These are phyloP conservation scores for Pterobdella sp. DNA, from an alignment of 2,888 invertebrate genomes.

Conservation along the genomic window DNA sequence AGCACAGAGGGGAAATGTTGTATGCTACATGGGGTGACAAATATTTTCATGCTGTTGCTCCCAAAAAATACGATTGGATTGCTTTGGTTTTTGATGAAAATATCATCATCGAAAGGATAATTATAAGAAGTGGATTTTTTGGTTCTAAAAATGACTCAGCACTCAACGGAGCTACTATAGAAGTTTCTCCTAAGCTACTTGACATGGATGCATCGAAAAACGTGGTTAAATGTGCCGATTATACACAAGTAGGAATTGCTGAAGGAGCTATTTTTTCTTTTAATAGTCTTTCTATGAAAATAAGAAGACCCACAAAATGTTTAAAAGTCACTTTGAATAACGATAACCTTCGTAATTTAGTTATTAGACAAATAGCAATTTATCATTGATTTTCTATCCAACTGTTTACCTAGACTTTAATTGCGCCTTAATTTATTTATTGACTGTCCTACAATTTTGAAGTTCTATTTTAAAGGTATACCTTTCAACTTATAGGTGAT, in stretches of 20 bases:
- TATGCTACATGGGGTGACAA: background rate
- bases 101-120: background rate
- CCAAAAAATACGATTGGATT: slow-evolving; percentile 3
- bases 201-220: slow-evolving; percentile 4
- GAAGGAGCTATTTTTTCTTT: background rate
- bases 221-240: slow-evolving; percentile 14
- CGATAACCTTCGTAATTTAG: background rate
- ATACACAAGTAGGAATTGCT: background rate
- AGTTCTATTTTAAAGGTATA: too few species aligned
- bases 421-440: too few species aligned
- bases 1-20: background rate
- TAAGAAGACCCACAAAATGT: slow-evolving; percentile 18
- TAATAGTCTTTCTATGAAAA: background rate
- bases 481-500: too few species aligned
- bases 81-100: slow-evolving; percentile 19
- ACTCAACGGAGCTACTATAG: background rate
- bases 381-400: too few species aligned
- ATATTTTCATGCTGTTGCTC: slow-evolving; percentile 12
- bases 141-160: background rate
- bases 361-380: slow-evolving; percentile 18
- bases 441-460: too few species aligned
- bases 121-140: background rate
- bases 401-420: too few species aligned
- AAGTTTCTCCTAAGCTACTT: slow-evolving; percentile 18
- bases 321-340: background rate